Conservation (phyloP, 2,888 invertebrate genomes). For the Hyposoter dolosus region DNA sequence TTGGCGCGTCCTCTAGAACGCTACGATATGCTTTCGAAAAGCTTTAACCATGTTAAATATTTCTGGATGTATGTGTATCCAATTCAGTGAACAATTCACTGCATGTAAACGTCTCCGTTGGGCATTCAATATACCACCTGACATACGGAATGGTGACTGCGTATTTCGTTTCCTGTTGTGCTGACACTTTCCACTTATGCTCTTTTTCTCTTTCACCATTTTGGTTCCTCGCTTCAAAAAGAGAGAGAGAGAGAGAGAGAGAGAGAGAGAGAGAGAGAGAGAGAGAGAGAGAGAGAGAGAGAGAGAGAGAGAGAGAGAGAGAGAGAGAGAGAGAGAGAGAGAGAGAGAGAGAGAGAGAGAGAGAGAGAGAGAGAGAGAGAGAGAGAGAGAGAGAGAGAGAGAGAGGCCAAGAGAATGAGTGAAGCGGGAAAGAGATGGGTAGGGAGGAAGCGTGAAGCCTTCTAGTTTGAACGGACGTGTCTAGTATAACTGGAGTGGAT, state of each 20-base stretch:
- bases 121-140: neutral
- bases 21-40: neutral
- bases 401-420: too few relatives aligned
- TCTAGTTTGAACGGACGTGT: constrained; percentile 52
- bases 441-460: neutral
- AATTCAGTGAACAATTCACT: constrained; percentile 21
- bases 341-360: neutral
- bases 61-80: neutral
- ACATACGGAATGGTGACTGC: neutral
- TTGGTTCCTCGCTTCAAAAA: constrained; percentile 1
- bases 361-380: neutral
- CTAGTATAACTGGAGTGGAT: constrained; percentile 60
- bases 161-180: constrained; percentile 29
- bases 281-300: neutral
- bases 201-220: constrained; percentile 24
- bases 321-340: neutral
- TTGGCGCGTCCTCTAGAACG: too few relatives aligned
- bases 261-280: neutral
- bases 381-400: neutral
- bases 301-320: too few relatives aligned
- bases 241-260: neutral
- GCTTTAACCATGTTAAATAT: neutral
- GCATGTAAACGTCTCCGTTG: constrained; percentile 8
- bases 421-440: too few relatives aligned
- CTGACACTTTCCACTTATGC: constrained; percentile 14